Evolutionary conservation across 2,888 invertebrate genomes (phyloP), one percentile per base, ranked within the genome.

Genomic region (Brachypterus glaber): DNA sequence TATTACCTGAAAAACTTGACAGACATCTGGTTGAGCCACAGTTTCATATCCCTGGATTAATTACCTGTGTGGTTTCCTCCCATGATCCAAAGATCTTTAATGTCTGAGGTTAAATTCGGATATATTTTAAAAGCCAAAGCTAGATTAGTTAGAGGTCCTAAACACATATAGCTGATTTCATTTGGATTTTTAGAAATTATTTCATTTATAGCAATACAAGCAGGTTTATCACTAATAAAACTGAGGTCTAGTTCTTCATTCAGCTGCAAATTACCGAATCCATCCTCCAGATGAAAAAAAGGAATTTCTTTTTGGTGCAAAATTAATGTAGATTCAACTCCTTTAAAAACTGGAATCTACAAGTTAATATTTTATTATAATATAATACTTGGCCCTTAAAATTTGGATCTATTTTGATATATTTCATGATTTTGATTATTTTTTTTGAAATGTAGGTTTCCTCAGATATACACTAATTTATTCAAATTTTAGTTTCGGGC

Each of bases 141-240:
- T 30, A 87, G 66, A 53, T 89, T 90, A 1, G 89, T 89, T 16
- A 90, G 60, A 0, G 90, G 77, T 0, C 82, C 89, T 15, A 87
- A 59, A 24, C 79, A 73, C 4, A 83, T 66, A 7, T 85, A 54
- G 0, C 73, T 71, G 14, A 83, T 64, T 53, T 79, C 60, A 39
- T 71, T 72, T 62, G 70, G 58, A 60, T 72, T 58, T 38, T 66
- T 63, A 32, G 70, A 69, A 3, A 79, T 73, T 30, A 82, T 59
- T 40, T 74, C 66, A 30, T 76, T 62, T 11, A 87, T 64, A 4
- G 76, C 76, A 4, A 64, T 56, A 0, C 77, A 74, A 0, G 81
- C 83, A 17, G 52, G 51, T 40, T 39, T 39, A 2, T 48, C 37
- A 37, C 40, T 45, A 3, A 60, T 45, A 7, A 57, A 40, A n/a